phyloP scores from a whole-genome alignment of 2,888 invertebrate genomes.

The Lysandra bellargus region DNA sequence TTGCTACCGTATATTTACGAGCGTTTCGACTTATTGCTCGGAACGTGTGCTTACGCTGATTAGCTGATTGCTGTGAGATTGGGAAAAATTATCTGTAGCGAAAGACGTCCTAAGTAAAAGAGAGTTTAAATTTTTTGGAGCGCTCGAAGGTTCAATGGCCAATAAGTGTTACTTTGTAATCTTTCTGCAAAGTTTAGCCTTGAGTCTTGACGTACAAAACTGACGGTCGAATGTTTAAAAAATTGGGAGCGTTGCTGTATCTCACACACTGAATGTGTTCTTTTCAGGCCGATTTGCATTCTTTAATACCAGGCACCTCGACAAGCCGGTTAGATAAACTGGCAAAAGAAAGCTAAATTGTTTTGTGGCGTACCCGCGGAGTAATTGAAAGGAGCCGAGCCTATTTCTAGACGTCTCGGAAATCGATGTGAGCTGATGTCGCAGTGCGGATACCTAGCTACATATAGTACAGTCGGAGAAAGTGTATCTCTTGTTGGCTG shows the following conservation, averaged over 20 bases:
- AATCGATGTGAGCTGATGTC: constrained; percentile 62
- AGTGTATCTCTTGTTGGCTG: constrained; percentile 47
- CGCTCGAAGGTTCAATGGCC: background rate
- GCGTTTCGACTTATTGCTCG: background rate
- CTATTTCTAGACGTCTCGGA: constrained; percentile 50
- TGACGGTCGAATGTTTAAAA: background rate
- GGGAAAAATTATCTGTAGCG: constrained; percentile 6
- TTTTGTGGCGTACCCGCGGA: background rate
- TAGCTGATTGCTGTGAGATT: background rate
- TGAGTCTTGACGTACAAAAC: background rate
- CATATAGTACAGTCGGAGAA: constrained; percentile 48
- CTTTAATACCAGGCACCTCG: background rate
- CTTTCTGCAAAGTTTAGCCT: background rate
- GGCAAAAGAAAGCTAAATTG: background rate
- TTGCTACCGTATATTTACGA: constrained; percentile 40
- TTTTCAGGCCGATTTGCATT: background rate
- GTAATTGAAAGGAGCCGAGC: constrained; percentile 39
- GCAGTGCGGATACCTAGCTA: constrained; percentile 67
- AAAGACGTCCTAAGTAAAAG: background rate
- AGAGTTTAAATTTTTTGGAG: background rate
- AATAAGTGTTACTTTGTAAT: background rate
- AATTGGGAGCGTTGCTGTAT: background rate
- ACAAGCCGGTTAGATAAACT: background rate
- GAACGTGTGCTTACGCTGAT: background rate
- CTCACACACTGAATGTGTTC: background rate